Evolutionary conservation across 2,797 vertebrate species (phyloP), one percentile per base, ranked within the genome.

Genomic region (Dendrocincla fuliginosa): DNA sequence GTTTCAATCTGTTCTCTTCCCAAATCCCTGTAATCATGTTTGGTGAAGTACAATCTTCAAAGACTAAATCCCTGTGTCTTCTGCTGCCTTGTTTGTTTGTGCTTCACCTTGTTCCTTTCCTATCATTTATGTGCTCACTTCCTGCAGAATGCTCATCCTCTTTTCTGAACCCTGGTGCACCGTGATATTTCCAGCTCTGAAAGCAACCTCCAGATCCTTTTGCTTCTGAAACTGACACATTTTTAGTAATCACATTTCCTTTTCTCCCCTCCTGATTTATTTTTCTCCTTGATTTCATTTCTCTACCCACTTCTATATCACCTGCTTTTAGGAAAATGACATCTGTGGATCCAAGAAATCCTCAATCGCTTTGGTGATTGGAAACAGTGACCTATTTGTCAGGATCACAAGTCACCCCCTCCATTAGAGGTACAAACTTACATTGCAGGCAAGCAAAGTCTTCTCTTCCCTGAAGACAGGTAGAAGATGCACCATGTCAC

Each of bases 131-230:
- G 30, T 33, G 13, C 20, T 69, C 59, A 8, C 23, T 68, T 84
- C 41, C 53, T 65, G 49, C 35, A 70, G 42, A 92, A 63, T 1
- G 0, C 16, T 80, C 30, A 14, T 15, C 44, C 41, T 59, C 52
- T 75, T 55, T 41, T 32, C 67, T 67, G 79, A 90, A 37, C 32
- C 7, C 50, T 67, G 56, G 33, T 76, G 57, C 70, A 81, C 47
- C 16, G 23, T 60, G 86, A 71, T 77, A 86, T 89, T 94, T 89
- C 64, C 84, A 73, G 69, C 65, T 86, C 49, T 3, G 25, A 75
- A 75, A 27, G 74, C 6, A 1, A 46, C 30, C 70, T 88, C 68
- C 47, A 46, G 69, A 71, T 64, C 46, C 70, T 42, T 84, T 80
- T 71, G 1, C 50, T 80, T 71, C 80, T 61, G 49, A 68, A 90